phyloP scores from a whole-genome alignment of 2,113 vertebrate species.

The Ciconia stormi region DNA sequence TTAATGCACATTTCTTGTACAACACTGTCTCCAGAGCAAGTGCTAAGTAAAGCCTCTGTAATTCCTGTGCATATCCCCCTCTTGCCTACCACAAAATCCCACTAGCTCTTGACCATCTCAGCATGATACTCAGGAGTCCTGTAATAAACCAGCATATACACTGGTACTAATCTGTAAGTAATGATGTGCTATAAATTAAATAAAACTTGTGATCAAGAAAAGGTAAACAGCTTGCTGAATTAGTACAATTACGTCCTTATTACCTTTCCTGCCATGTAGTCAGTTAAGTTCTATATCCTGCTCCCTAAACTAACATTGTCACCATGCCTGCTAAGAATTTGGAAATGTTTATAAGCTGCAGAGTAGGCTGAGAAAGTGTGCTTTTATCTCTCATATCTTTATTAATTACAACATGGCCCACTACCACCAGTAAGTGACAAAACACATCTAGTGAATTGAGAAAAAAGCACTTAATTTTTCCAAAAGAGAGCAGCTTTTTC shows the following conservation, averaged over 20 bases:
- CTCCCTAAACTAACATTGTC: background rate
- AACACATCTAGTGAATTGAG: background rate
- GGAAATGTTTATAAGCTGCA: background rate
- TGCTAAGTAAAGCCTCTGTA: background rate
- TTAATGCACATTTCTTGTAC: background rate
- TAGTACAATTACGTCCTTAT: background rate
- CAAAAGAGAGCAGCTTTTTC: background rate
- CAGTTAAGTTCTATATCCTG: background rate
- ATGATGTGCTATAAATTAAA: background rate
- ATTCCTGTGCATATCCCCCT: background rate
- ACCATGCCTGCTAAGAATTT: background rate
- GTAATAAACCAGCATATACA: background rate
- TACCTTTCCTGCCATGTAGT: background rate
- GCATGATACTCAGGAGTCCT: background rate
- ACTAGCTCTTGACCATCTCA: background rate
- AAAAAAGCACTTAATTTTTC: background rate
- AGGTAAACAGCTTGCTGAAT: background rate
- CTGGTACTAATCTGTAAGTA: background rate
- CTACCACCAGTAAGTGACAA: background rate
- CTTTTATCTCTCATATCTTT: background rate
- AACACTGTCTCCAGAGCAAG: background rate
- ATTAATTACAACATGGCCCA: background rate
- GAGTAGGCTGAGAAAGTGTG: background rate
- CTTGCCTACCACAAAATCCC: background rate
- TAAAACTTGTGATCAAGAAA: background rate